Percentiles rank a stretch among this genome's conserved stretches.
These are phyloP conservation scores for Centropus unirufus DNA, from an alignment of 2,113 vertebrate species.

Conservation along the genomic window DNA sequence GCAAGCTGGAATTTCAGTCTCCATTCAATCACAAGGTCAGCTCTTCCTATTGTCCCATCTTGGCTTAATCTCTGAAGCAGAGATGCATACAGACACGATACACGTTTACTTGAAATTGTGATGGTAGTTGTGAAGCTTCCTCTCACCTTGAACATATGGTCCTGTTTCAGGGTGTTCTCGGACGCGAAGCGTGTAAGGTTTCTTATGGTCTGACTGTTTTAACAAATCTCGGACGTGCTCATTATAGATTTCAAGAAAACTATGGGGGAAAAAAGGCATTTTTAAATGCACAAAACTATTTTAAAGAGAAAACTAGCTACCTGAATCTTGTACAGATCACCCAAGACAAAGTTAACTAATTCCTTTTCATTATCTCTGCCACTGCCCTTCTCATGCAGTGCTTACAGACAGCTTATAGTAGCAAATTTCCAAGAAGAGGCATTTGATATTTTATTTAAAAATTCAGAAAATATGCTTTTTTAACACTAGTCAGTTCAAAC, in stretches of 20 bases:
- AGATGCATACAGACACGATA: background rate
- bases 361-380: background rate
- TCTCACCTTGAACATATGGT: conserved; percentile 94
- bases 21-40: background rate
- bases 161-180: conserved; percentile 87
- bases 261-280: conserved; percentile 34
- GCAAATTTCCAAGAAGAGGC: background rate
- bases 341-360: background rate
- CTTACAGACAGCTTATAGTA: background rate
- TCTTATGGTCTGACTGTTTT: conserved; percentile 82
- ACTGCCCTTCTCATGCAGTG: background rate
- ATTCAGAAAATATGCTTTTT: background rate
- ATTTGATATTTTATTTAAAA: background rate
- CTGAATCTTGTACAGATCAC: background rate
- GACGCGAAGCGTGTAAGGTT: conserved; percentile 78
- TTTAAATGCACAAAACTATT: background rate
- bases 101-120: background rate
- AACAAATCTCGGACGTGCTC: conserved; percentile 93
- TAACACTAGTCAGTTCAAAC: background rate
- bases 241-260: conserved; percentile 98
- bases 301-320: background rate
- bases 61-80: background rate
- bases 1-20: background rate
- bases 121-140: background rate
- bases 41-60: background rate